Evolutionary conservation across 92 coral and sea anemone genomes (phyloP).

Genomic region (Micromussa lordhowensis): DNA sequence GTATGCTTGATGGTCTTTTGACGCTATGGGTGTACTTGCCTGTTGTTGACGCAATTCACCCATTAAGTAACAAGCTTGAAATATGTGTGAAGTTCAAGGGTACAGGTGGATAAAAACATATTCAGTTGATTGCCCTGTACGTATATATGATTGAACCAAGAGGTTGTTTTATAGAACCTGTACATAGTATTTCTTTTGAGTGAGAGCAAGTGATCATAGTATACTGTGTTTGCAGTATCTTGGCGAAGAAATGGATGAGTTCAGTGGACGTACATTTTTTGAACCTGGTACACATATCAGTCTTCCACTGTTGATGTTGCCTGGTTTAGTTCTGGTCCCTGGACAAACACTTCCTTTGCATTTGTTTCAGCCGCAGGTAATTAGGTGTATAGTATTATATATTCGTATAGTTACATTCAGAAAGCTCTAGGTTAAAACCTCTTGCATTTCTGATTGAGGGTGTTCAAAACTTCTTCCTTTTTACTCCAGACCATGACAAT

Average conservation of each 20-base stretch:
- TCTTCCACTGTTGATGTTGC: constrained; percentile 82
- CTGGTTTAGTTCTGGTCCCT: constrained; percentile 88
- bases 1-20: too few species aligned
- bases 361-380: constrained; percentile 86
- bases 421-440: neutral
- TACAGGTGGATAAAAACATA: too few species aligned
- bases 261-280: constrained; percentile 88
- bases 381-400: neutral
- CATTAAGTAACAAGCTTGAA: too few species aligned
- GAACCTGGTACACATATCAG: constrained; percentile 81
- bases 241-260: constrained; percentile 98
- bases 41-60: too few species aligned
- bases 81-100: too few species aligned
- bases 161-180: too few species aligned
- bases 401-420: neutral
- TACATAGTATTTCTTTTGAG: too few species aligned
- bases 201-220: neutral
- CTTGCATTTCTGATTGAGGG: neutral
- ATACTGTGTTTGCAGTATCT: constrained; percentile 71
- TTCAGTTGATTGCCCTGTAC: too few species aligned
- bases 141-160: too few species aligned
- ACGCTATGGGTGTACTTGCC: too few species aligned
- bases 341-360: constrained; percentile 97
- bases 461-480: neutral
- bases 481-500: too few species aligned